These are phyloP conservation scores for Urechis unicinctus DNA, from an alignment of 2,888 invertebrate genomes.

Conservation along the genomic window DNA sequence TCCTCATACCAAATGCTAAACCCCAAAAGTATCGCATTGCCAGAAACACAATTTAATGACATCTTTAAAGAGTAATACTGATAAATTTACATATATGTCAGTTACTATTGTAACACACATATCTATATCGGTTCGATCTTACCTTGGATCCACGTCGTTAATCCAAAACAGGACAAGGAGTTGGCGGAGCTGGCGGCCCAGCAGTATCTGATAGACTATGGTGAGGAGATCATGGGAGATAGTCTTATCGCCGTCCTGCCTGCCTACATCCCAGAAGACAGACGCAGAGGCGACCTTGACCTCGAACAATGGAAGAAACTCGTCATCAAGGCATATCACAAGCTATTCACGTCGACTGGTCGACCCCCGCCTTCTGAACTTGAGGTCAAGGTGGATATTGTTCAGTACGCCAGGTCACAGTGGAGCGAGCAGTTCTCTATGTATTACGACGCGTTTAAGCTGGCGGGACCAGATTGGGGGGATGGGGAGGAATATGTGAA, in stretches of 20 bases:
- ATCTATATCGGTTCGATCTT: not conserved
- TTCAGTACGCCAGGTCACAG: not conserved
- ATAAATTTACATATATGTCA: too few relatives aligned
- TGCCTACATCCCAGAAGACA: slow-evolving; percentile 10
- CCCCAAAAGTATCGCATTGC: too few relatives aligned
- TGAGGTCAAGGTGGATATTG: slow-evolving; percentile 2
- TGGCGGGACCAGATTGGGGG: not conserved
- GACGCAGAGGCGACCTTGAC: not conserved
- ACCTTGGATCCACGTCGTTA: not conserved
- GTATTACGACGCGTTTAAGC: not conserved
- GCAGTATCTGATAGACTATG: slow-evolving; percentile 20
- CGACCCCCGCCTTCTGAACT: not conserved
- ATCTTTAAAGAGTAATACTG: too few relatives aligned
- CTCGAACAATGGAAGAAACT: not conserved
- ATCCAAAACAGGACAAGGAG: slow-evolving; percentile 15
- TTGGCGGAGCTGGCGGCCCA: slow-evolving; percentile 17
- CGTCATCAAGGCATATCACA: slow-evolving; percentile 4
- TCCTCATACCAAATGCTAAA: too few relatives aligned
- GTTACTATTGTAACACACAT: too few relatives aligned
- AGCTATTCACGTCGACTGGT: slow-evolving; percentile 6
- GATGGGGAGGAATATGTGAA: not conserved
- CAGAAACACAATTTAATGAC: too few relatives aligned
- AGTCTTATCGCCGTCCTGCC: slow-evolving; percentile 12
- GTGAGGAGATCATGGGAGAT: slow-evolving; percentile 11
- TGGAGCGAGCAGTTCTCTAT: slow-evolving; percentile 2